phyloP scores from a whole-genome alignment of 2,888 invertebrate genomes.

The Ecdyonurus torrentis region DNA sequence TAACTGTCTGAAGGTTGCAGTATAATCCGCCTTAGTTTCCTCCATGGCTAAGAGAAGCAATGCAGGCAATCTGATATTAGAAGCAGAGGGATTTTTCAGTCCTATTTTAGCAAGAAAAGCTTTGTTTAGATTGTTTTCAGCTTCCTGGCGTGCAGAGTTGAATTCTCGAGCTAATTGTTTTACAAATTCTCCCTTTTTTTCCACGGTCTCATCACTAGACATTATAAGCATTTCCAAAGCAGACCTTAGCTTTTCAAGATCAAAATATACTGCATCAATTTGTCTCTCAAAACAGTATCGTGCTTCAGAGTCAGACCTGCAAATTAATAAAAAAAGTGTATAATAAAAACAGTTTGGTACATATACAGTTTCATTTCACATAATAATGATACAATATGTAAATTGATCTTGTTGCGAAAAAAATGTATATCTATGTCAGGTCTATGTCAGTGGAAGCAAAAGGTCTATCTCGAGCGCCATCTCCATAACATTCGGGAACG shows the following conservation, averaged over 20 bases:
- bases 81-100: constrained; percentile 30
- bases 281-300: not conserved
- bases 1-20: constrained; percentile 38
- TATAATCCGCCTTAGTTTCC: constrained; percentile 46
- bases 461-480: too few relatives aligned
- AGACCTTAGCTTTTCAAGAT: not conserved
- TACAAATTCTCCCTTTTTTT: not conserved
- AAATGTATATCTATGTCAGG: too few relatives aligned
- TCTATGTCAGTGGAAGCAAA: too few relatives aligned
- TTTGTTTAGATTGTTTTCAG: constrained; percentile 7
- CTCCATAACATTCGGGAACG: too few relatives aligned
- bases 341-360: not conserved
- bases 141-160: not conserved
- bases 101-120: constrained; percentile 38
- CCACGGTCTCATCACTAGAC: not conserved
- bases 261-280: not conserved
- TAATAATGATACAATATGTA: too few relatives aligned
- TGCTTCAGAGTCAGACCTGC: not conserved
- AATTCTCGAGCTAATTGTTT: not conserved
- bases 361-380: too few relatives aligned
- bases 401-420: too few relatives aligned
- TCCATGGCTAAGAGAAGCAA: constrained; percentile 42
- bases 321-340: not conserved
- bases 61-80: constrained; percentile 22
- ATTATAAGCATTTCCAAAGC: not conserved